Evolutionary conservation across 2,797 vertebrate genomes (phyloP), one percentile per base, ranked within the genome.

Genomic region (Gallirallus australis): DNA sequence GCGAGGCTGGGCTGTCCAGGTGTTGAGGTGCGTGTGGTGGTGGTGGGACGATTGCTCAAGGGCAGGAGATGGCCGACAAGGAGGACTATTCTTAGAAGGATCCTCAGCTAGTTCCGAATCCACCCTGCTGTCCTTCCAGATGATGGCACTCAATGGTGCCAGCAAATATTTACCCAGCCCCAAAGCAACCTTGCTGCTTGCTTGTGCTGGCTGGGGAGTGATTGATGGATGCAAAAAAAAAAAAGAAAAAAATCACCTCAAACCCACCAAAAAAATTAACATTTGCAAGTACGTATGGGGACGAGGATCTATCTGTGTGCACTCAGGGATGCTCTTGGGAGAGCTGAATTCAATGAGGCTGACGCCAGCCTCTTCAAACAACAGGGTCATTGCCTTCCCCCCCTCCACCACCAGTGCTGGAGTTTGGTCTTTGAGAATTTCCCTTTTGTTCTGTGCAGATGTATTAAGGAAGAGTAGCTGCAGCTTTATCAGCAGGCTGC

Each of bases 151-250:
- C 42, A 28, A 1, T 40, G 45, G 61, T 80, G 80, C 92, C 86
- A 68, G 69, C 77, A 94, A 91, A 85, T 87, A 89, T 80, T 91
- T 89, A 85, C 71, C 31, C 54, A 80, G 39, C n/a, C 52, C n/a
- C n/a, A 45, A 50, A 84, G 50, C 16, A 78, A 31, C 65, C 42
- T 86, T 40, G 61, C 47, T 60, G 27, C n/a, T 82, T 82, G 5
- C 78, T 63, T 20, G 8, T 23, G 56, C 54, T 0, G 6, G 63
- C 42, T 59, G 33, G 86, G 37, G 11, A 12, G 48, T 1, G 8
- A 86, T 4, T 19, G 48, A 89, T 63, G 33, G 53, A 54, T 56
- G 42, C 8, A n/a, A 54, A 69, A 64, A 82, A 45, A 37, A 40
- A 40, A 40, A 40, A 39, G 18, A 68, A 64, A 82, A 40, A 40